Base-by-base conservation (phyloP, 2,888 invertebrate genomes). In the Himalopsyche kuldschensis region DNA sequence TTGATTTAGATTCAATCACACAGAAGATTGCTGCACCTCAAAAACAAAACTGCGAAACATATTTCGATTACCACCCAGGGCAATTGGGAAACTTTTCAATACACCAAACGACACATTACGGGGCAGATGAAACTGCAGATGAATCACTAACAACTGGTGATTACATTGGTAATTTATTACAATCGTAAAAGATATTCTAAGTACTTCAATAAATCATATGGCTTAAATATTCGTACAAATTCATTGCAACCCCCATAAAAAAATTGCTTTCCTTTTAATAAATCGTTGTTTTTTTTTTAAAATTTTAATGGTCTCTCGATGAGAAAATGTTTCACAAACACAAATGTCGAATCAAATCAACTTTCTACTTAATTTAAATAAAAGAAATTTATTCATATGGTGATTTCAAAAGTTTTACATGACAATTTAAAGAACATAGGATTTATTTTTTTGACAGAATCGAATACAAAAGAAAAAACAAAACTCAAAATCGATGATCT, bases 1-100 rank as follows among this genome's bases (percentile, higher is more conserved):
- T 92, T 82, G 88, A 91, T 87, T 87, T 92, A 86, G 90, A 90
- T 87, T 88, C 87, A 32, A 91, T 90, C 88, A 90, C 91, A 79
- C 41, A 63, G 17, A 20, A 31, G 4, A 30, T 48, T 55, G 35
- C 69, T 24, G 30, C 41, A 11, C 63, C 30, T 41, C 46, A 41
- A 46, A n/a, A 46, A n/a, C 46, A 27, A 17, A 46, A 75, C 3
- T 55, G 10, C 10, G 20, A 55, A 55, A 0, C 55, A 55, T 20
- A 3, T 55, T 20, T 24, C 3, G 55, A 55, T n/a, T 20, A 55
- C 24, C 3, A 15, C 10, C 8, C 55, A 20, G 20, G 20, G 55
- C 55, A 55, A 6, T 2, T 6, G 8, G 48, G n/a, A 20, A 20
- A 6, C 15, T 5, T 15, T 55, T 55, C 20, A 15, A 55, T 48